phyloP scores from a whole-genome alignment of 2,888 invertebrate genomes.

The Eupithecia abbreviata region DNA sequence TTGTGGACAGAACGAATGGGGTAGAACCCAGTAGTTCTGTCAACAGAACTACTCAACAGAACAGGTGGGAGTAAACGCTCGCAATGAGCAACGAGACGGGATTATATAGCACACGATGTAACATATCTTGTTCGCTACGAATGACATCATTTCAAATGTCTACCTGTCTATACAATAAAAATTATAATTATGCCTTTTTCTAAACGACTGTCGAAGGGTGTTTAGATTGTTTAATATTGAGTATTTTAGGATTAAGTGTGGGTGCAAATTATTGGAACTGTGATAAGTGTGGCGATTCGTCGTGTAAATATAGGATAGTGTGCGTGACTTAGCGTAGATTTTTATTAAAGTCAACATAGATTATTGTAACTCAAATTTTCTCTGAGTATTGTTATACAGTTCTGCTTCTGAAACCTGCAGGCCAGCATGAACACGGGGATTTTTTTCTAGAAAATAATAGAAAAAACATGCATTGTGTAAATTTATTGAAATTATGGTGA shows the following conservation, averaged over 20 bases:
- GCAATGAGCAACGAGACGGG: no score
- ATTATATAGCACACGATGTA: no score
- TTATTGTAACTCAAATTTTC: slow-evolving; percentile 10
- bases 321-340: slow-evolving; percentile 28
- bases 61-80: no score
- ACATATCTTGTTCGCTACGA: no score
- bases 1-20: no score
- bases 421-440: neutral
- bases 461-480: no score
- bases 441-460: neutral
- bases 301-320: slow-evolving; percentile 53
- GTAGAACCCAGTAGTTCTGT: no score
- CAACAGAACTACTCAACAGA: no score
- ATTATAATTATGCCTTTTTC: neutral
- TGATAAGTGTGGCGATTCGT: slow-evolving; percentile 73
- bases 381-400: neutral
- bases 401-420: neutral
- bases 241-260: slow-evolving; percentile 52
- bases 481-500: no score
- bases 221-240: slow-evolving; percentile 14
- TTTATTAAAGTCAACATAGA: slow-evolving; percentile 31
- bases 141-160: no score
- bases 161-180: no score
- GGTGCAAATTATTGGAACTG: slow-evolving; percentile 75
- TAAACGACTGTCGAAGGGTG: neutral